Conservation (phyloP, 2,888 invertebrate genomes). For the Asteroscopus sphinx region DNA sequence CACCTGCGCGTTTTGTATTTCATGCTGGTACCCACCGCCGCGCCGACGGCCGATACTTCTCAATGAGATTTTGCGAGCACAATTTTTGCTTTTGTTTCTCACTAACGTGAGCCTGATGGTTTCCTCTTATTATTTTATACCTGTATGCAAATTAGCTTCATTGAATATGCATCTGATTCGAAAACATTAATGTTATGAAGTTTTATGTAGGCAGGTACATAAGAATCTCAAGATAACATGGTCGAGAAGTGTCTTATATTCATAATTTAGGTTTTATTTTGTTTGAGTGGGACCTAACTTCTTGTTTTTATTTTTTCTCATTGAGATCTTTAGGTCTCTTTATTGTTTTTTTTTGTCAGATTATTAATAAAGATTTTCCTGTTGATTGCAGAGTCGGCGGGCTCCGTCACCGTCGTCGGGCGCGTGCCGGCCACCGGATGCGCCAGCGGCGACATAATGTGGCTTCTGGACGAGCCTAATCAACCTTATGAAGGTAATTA, state of each 20-base stretch:
- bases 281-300: constrained; percentile 8
- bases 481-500: constrained; percentile 90
- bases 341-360: constrained; percentile 10
- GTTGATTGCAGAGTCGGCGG: constrained; percentile 80
- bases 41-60: constrained; percentile 60
- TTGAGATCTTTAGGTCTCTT: constrained; percentile 15
- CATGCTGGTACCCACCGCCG: constrained; percentile 64
- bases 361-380: constrained; percentile 33
- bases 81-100: constrained; percentile 66
- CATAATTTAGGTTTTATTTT: constrained; percentile 24
- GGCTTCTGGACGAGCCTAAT: constrained; percentile 92
- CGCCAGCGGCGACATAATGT: constrained; percentile 91
- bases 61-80: constrained; percentile 74
- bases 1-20: constrained; percentile 85
- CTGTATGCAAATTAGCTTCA: constrained; percentile 61
- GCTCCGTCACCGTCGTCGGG: constrained; percentile 78
- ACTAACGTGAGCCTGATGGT: constrained; percentile 58
- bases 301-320: constrained; percentile 14
- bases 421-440: constrained; percentile 90
- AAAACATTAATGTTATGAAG: constrained; percentile 42
- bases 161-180: constrained; percentile 51
- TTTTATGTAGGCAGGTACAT: constrained; percentile 39
- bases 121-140: constrained; percentile 63
- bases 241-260: constrained; percentile 45
- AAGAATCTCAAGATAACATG: constrained; percentile 37